Percentiles rank a stretch among this genome's conserved stretches.
phyloP scores from a whole-genome alignment of 2,113 vertebrate species.

The Psephotus haematonotus region DNA sequence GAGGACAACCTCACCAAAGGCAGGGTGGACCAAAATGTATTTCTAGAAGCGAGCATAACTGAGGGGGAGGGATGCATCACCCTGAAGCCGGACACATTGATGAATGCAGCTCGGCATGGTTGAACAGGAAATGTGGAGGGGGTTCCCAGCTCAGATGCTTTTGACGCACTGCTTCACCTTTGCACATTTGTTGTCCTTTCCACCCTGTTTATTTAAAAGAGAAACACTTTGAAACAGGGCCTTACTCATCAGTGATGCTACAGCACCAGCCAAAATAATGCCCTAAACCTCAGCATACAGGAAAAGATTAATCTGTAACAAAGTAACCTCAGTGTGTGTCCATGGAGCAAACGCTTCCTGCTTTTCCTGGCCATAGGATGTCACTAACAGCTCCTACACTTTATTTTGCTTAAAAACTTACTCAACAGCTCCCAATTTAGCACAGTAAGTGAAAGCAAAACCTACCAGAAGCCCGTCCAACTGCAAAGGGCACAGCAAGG shows the following conservation, averaged over 20 bases:
- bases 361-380: background rate
- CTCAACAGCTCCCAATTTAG: background rate
- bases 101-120: accelerated
- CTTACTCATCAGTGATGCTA: background rate
- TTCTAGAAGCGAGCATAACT: background rate
- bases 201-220: background rate
- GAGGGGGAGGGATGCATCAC: background rate
- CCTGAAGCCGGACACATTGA: background rate
- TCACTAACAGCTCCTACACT: background rate
- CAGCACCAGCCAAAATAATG: background rate
- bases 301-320: background rate
- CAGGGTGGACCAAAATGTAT: background rate
- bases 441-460: background rate
- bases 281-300: accelerated
- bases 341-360: background rate
- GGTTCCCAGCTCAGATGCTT: background rate
- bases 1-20: background rate
- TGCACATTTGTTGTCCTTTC: background rate
- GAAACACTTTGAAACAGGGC: background rate
- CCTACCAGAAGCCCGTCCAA: background rate
- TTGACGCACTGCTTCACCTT: background rate
- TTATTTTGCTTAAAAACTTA: background rate
- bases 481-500: background rate
- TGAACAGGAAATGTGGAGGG: background rate
- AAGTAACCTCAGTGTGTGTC: background rate